phyloP scores from a whole-genome alignment of 2,113 vertebrate species.

The Geococcyx californianus region DNA sequence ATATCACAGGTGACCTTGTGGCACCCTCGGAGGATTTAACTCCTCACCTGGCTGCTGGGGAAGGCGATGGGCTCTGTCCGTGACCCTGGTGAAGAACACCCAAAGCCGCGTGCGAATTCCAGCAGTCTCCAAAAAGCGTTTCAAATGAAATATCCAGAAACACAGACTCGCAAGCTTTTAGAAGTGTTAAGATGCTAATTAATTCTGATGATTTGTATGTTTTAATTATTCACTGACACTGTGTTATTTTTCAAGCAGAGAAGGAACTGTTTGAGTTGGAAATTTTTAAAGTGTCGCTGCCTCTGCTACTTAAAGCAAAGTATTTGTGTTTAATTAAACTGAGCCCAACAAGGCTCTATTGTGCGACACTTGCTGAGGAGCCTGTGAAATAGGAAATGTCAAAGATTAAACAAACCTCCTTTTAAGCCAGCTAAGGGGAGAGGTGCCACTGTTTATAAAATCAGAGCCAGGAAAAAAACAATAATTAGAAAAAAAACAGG shows the following conservation, averaged over 20 bases:
- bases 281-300: conserved; percentile 14
- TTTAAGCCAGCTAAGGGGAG: conserved; percentile 22
- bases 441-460: conserved; percentile 47
- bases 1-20: background rate
- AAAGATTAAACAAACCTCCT: conserved; percentile 29
- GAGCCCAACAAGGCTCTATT: conserved; percentile 72
- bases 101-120: background rate
- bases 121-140: background rate
- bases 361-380: conserved; percentile 37
- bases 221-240: conserved; percentile 12
- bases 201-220: background rate
- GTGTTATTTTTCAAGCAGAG: conserved; percentile 21
- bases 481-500: conserved; percentile 50
- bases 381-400: conserved; percentile 53
- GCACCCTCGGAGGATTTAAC: background rate
- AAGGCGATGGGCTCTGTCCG: background rate
- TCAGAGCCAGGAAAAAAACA: conserved; percentile 71
- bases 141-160: background rate
- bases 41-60: background rate
- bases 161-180: background rate
- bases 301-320: conserved; percentile 35
- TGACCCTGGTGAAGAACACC: background rate
- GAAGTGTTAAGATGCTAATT: conserved; percentile 8
- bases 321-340: conserved; percentile 45
- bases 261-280: background rate